A percentile compares a stretch with the other conserved stretches of the same genome.
Evolutionary conservation across 64 coral and sea anemone genomes (phyloP).

Genomic region (Dendronephthya gigantea): DNA sequence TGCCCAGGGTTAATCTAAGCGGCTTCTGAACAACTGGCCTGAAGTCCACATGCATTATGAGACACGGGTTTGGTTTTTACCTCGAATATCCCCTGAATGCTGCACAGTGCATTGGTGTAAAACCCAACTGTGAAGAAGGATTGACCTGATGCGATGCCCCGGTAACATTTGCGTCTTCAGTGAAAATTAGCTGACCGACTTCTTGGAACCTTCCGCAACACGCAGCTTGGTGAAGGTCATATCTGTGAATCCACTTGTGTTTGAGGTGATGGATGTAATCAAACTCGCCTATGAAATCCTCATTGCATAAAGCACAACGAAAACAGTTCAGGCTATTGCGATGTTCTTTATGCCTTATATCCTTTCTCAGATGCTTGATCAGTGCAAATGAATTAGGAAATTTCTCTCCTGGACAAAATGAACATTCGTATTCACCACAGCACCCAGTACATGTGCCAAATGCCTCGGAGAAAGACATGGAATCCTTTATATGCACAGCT

Average conservation of each 20-base stretch:
- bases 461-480: neutral
- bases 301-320: conserved; percentile 19
- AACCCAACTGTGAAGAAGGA: neutral
- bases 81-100: conserved; percentile 51
- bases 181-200: conserved; percentile 27
- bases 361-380: conserved; percentile 36
- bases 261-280: conserved; percentile 47
- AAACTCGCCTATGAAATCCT: neutral
- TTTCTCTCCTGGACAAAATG: neutral
- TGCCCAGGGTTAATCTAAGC: no score
- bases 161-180: conserved; percentile 16
- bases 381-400: conserved; percentile 30
- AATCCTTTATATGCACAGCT: no score
- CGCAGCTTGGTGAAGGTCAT: conserved; percentile 52
- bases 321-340: neutral
- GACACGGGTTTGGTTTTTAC: neutral
- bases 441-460: neutral
- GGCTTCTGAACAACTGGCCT: no score
- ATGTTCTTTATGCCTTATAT: neutral
- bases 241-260: conserved; percentile 29
- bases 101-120: conserved; percentile 62
- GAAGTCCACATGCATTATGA: neutral
- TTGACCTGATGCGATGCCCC: conserved; percentile 42
- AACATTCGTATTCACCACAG: conserved; percentile 10
- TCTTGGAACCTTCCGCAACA: conserved; percentile 41